Evolutionary conservation across 2,797 vertebrate species (phyloP).

Genomic region (Pristis pectinata): DNA sequence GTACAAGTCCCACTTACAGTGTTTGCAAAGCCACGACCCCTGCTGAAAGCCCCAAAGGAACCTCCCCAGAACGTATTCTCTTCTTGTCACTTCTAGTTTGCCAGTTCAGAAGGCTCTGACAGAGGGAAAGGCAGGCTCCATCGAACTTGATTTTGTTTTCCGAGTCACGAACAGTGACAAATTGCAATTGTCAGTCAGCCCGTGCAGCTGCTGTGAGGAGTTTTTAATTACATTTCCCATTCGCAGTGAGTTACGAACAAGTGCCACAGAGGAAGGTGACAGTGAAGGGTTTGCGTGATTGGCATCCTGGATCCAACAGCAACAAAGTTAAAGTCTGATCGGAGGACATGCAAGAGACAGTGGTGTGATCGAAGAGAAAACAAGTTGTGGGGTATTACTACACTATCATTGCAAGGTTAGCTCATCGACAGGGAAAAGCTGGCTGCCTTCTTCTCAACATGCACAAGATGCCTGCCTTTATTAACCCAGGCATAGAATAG

Average conservation of each 20-base stretch:
- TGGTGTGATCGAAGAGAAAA: background rate
- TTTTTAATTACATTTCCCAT: conserved; percentile 4
- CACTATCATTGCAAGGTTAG: background rate
- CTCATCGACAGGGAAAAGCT: background rate
- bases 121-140: background rate
- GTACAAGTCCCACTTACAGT: background rate
- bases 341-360: no score
- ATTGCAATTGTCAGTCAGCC: background rate
- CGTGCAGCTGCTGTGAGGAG: background rate
- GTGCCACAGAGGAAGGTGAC: background rate
- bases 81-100: background rate
- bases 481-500: no score
- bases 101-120: background rate
- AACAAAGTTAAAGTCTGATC: background rate
- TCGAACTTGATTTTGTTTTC: background rate
- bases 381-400: background rate
- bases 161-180: background rate
- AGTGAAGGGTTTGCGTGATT: conserved; percentile 4
- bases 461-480: no score
- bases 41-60: background rate
- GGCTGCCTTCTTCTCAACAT: background rate
- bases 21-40: background rate
- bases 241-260: background rate
- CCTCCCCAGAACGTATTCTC: background rate
- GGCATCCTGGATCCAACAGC: background rate